Evolutionary conservation across 2,797 vertebrate genomes (phyloP).

Genomic region (Gastrophryne carolinensis): DNA sequence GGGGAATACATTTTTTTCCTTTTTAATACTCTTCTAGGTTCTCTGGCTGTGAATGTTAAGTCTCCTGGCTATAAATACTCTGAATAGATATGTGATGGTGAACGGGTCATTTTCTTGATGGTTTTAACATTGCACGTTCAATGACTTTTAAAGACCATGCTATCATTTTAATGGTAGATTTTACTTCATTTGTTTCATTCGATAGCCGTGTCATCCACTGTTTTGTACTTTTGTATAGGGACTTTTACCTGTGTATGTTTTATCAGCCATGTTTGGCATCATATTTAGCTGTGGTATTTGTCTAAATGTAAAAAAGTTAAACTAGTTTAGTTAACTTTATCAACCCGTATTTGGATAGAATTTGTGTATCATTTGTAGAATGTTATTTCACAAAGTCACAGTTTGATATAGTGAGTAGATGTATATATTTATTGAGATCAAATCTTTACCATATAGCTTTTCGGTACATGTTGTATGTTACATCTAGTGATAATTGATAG

Average conservation of each 20-base stretch:
- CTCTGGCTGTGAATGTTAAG: constrained; percentile 24
- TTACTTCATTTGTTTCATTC: no score
- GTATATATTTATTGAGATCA: no score
- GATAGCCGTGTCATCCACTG: neutral
- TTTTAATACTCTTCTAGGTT: constrained; percentile 6
- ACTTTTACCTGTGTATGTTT: no score
- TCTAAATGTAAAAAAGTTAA: no score
- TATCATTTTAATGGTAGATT: neutral
- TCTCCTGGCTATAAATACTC: no score
- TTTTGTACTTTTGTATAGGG: neutral
- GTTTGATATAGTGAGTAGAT: no score
- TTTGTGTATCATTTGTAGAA: no score
- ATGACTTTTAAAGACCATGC: neutral
- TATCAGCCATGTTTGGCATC: no score
- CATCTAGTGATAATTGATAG: neutral
- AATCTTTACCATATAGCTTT: neutral
- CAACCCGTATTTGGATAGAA: no score
- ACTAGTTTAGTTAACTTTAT: no score
- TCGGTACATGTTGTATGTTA: neutral
- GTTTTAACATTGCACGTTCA: neutral
- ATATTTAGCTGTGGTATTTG: no score
- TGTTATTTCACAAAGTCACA: no score
- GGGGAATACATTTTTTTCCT: neutral
- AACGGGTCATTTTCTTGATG: neutral
- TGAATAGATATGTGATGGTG: neutral